phyloP scores from a whole-genome alignment of 2,888 invertebrate genomes.

The Aplocera efformata region DNA sequence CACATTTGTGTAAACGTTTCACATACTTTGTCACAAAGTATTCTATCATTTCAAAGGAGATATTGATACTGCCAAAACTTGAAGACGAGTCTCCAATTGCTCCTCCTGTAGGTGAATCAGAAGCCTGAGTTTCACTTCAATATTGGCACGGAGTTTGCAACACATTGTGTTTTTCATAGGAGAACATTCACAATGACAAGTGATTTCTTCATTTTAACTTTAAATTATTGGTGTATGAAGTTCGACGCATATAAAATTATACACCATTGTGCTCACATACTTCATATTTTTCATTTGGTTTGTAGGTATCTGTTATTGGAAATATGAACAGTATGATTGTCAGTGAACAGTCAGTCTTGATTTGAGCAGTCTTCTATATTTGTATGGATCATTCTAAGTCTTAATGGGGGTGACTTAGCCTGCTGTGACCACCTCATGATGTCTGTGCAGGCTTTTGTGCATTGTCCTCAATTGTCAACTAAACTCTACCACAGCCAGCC shows the following conservation, averaged over 20 bases:
- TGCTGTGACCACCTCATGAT: too few species aligned
- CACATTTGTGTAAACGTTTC: conserved; percentile 96
- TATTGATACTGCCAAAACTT: conserved; percentile 97
- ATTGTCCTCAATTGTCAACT: too few species aligned
- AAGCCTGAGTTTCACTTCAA: conserved; percentile 59
- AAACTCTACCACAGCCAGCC: too few species aligned
- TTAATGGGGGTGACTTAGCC: too few species aligned
- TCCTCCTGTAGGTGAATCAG: conserved; percentile 75
- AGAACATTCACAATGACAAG: conserved; percentile 14
- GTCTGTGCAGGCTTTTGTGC: too few species aligned
- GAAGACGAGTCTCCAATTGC: conserved; percentile 85
- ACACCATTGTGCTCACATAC: conserved; percentile 3
- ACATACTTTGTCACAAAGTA: conserved; percentile 99
- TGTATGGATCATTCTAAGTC: too few species aligned
- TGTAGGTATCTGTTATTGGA: too few species aligned
- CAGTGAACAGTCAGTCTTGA: too few species aligned
- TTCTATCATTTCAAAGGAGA: conserved; percentile 98
- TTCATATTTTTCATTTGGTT: too few species aligned
- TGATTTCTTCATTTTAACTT: too few species aligned
- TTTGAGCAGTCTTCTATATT: too few species aligned
- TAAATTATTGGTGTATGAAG: conserved; percentile 2
- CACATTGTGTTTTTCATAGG: neutral
- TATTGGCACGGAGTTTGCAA: conserved; percentile 22
- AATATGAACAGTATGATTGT: too few species aligned
- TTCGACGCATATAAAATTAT: conserved; percentile 6